A percentile compares a stretch with the other conserved stretches of the same genome.
Evolutionary conservation across 2,113 vertebrate species (phyloP).

Genomic region (Pygoscelis adeliae): DNA sequence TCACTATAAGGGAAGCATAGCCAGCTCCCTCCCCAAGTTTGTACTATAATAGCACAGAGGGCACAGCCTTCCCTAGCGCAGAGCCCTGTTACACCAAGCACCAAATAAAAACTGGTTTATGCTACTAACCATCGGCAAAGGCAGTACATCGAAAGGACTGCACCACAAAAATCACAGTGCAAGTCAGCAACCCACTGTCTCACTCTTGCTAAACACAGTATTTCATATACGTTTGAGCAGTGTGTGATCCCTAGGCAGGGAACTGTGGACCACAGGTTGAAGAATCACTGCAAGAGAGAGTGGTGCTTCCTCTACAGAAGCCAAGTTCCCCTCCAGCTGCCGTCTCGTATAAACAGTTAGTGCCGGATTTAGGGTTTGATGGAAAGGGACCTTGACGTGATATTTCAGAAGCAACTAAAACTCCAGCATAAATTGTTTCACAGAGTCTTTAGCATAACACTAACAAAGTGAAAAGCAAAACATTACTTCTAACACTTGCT

Average conservation of each 20-base stretch:
- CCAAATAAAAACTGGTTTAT: not conserved
- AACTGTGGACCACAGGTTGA: rapidly evolving
- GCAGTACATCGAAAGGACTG: not conserved
- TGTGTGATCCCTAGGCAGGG: not conserved
- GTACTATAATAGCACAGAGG: rapidly evolving
- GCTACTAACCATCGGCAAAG: not conserved
- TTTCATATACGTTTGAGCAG: not conserved
- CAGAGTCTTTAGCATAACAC: not conserved
- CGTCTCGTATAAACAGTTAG: not conserved
- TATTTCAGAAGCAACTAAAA: not conserved
- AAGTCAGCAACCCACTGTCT: not conserved
- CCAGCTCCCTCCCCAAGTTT: not conserved
- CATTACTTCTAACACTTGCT: not conserved
- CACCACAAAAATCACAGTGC: not conserved
- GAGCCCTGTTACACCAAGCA: not conserved
- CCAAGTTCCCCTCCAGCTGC: no score
- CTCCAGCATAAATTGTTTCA: not conserved
- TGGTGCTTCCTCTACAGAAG: not conserved
- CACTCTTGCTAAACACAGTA: not conserved
- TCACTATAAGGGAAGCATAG: rapidly evolving
- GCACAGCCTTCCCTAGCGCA: not conserved
- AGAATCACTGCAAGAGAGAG: not conserved
- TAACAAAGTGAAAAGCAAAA: not conserved
- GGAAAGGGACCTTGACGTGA: not conserved
- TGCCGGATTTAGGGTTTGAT: not conserved